A percentile compares a stretch with the other conserved stretches of the same genome.
These are phyloP conservation scores for Plecturocebus donacophilus DNA, from an alignment of 2,113 vertebrate genomes.

Conservation along the genomic window DNA sequence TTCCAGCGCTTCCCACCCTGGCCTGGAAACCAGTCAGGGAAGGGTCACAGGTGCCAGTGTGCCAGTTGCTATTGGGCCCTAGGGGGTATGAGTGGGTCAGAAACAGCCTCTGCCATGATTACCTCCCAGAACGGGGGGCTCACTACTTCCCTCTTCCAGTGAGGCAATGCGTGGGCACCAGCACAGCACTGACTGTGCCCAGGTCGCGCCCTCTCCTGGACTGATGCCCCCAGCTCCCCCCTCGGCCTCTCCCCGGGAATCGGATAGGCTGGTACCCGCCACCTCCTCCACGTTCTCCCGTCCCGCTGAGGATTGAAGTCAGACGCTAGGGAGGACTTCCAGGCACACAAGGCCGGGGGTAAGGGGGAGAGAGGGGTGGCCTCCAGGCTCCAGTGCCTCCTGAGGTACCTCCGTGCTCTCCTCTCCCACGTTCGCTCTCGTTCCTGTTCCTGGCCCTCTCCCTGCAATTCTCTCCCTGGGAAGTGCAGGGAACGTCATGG, in stretches of 20 bases:
- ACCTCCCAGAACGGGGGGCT: neutral
- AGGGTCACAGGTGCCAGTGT: rapidly evolving
- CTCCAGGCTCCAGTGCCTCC: neutral
- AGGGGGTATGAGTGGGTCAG: neutral
- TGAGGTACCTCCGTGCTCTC: neutral
- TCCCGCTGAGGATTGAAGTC: neutral
- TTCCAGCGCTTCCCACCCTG: no score
- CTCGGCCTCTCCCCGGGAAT: neutral
- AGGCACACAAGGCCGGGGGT: neutral
- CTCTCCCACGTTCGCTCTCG: neutral
- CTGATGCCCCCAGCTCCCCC: neutral
- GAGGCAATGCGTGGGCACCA: neutral
- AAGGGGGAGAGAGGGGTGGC: neutral
- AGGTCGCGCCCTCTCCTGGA: neutral
- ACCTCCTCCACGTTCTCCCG: neutral
- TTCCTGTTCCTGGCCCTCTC: no score
- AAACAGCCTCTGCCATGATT: neutral
- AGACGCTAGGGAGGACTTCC: neutral
- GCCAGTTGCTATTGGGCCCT: neutral
- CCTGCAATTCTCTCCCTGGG: neutral
- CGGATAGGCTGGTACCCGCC: neutral
- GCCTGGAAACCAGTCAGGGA: rapidly evolving
- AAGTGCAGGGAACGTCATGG: neutral
- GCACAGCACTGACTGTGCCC: neutral
- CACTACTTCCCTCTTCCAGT: no score